Percentiles rank a stretch among this genome's conserved stretches.
Evolutionary conservation across 2,113 vertebrate species (phyloP).

Genomic region (Himantopus leucocephalus): DNA sequence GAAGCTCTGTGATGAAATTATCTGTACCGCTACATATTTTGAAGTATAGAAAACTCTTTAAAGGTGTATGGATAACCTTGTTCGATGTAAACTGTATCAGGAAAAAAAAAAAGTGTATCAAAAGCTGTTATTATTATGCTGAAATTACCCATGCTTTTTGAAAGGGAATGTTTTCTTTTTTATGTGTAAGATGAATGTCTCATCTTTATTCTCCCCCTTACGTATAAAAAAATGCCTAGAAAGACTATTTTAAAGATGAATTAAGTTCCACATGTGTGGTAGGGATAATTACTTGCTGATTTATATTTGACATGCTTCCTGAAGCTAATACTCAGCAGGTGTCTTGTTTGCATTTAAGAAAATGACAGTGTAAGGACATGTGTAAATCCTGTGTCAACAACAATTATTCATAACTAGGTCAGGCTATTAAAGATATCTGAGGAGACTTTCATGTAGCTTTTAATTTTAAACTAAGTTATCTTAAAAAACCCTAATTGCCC

Average conservation of each 20-base stretch:
- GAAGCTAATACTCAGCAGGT: constrained; percentile 10
- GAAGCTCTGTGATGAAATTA: background rate
- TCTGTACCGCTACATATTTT: background rate
- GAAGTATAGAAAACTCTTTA: background rate
- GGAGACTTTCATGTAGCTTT: background rate
- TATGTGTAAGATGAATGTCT: background rate
- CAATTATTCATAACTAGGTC: constrained; percentile 9
- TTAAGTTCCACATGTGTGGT: background rate
- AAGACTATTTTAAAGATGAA: background rate
- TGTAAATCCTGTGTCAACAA: constrained; percentile 14
- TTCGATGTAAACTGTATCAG: background rate
- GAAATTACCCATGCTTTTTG: background rate
- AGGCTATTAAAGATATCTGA: background rate
- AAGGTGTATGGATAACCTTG: background rate
- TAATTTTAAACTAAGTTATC: background rate
- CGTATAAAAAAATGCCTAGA: background rate
- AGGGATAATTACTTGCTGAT: constrained; percentile 26
- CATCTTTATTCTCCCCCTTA: background rate
- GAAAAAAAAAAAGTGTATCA: background rate
- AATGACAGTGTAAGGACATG: background rate
- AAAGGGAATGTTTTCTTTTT: background rate
- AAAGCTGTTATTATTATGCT: background rate
- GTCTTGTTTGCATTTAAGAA: constrained; percentile 23
- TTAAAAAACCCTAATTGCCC: background rate
- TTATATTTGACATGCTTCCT: background rate